Conservation (phyloP, 2,888 invertebrate genomes). For the Mesoligia furuncula region DNA sequence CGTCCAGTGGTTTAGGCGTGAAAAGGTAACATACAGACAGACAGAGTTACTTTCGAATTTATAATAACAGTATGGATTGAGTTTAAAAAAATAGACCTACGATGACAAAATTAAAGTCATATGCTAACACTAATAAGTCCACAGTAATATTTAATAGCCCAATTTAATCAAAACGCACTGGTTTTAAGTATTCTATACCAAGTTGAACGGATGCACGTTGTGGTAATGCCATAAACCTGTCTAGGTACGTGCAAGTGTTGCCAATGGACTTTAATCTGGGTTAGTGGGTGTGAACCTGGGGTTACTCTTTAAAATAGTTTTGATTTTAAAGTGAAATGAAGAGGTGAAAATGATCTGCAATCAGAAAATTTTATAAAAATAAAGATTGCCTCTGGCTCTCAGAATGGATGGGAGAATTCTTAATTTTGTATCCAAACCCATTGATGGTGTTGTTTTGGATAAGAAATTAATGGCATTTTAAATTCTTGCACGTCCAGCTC, state of each 20-base stretch:
- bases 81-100: no score
- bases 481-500: not conserved
- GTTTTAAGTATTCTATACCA: constrained; percentile 23
- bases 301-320: not conserved
- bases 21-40: no score
- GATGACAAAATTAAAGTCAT: not conserved
- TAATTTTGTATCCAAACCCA: not conserved
- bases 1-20: no score
- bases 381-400: not conserved
- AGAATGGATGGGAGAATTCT: not conserved
- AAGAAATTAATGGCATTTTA: not conserved
- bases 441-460: not conserved
- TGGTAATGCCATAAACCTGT: constrained; percentile 32
- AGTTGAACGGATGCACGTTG: constrained; percentile 4
- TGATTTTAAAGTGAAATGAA: constrained; percentile 1
- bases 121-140: not conserved
- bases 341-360: not conserved
- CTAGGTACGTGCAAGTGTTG: constrained; percentile 35
- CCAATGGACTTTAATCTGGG: constrained; percentile 32
- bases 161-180: constrained; percentile 23
- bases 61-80: no score
- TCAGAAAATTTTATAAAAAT: not conserved
- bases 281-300: constrained; percentile 29
- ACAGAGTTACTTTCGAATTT: no score
- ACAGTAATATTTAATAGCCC: not conserved